A percentile compares a stretch with the other conserved stretches of the same genome.
phyloP scores from a whole-genome alignment of 1,140 invertebrate species.

The Belonocnema kinseyi region DNA sequence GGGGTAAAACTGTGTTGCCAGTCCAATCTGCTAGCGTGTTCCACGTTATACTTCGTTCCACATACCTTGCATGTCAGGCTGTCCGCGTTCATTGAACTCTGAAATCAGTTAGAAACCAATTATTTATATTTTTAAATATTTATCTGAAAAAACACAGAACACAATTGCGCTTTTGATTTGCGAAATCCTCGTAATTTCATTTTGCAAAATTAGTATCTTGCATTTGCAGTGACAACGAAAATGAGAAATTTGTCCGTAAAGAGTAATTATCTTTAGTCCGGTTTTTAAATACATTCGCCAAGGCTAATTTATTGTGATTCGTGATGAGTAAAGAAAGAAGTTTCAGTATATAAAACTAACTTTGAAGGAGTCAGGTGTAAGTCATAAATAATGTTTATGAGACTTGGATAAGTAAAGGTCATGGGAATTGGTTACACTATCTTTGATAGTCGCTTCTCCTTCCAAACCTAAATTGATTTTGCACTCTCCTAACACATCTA shows the following conservation, averaged over 20 bases:
- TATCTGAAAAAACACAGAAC: neutral
- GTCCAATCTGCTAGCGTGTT: conserved; percentile 83
- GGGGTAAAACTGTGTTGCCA: conserved; percentile 89
- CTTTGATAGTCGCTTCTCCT: no score
- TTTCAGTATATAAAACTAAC: neutral
- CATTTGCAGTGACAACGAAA: no score
- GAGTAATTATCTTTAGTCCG: no score
- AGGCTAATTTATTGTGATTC: no score
- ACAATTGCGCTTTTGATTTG: neutral
- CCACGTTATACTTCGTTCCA: conserved; percentile 84
- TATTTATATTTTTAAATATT: neutral
- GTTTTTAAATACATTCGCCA: no score
- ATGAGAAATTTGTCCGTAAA: no score
- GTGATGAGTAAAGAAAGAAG: no score
- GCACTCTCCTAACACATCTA: no score
- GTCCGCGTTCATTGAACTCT: conserved; percentile 81
- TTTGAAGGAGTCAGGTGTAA: neutral
- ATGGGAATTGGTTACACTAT: no score
- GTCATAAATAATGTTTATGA: neutral
- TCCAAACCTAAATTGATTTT: no score
- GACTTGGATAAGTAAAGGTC: neutral
- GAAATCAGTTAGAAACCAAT: conserved; percentile 51
- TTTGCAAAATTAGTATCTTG: no score
- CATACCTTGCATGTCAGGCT: conserved; percentile 88
- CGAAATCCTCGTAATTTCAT: no score